phyloP scores from a whole-genome alignment of 2,797 vertebrate genomes.

The Helostoma temminkii region DNA sequence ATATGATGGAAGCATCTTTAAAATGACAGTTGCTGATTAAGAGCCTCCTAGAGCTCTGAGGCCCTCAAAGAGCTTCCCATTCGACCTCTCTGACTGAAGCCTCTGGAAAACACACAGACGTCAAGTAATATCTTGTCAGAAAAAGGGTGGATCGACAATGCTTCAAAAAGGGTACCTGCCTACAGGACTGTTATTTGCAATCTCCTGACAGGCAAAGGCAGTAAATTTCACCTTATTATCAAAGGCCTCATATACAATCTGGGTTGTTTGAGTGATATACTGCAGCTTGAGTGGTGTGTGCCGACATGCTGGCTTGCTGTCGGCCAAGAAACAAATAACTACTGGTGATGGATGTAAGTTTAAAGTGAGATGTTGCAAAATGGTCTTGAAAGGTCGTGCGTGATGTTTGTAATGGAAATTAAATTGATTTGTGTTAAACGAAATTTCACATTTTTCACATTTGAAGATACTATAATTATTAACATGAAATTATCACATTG shows the following conservation, averaged over 20 bases:
- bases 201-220: conserved; percentile 67
- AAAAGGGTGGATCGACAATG: conserved; percentile 76
- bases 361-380: conserved; percentile 23
- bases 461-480: no score
- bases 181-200: conserved; percentile 73
- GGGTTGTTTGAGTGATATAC: conserved; percentile 68
- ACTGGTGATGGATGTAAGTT: conserved; percentile 40
- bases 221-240: conserved; percentile 79
- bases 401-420: neutral
- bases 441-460: neutral
- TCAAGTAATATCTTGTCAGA: conserved; percentile 86
- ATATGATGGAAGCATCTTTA: conserved; percentile 61
- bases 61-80: conserved; percentile 37
- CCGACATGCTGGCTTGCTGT: conserved; percentile 56
- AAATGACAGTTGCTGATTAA: conserved; percentile 72
- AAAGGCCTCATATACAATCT: conserved; percentile 47
- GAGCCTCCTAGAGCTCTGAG: conserved; percentile 33
- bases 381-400: conserved; percentile 3
- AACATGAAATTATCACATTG: no score
- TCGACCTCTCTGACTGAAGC: conserved; percentile 59
- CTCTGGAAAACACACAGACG: conserved; percentile 57
- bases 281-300: conserved; percentile 42
- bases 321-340: conserved; percentile 39
- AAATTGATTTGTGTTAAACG: conserved; percentile 1
- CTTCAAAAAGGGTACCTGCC: conserved; percentile 81